phyloP scores from a whole-genome alignment of 1,140 invertebrate species.

The Apis cerana region DNA sequence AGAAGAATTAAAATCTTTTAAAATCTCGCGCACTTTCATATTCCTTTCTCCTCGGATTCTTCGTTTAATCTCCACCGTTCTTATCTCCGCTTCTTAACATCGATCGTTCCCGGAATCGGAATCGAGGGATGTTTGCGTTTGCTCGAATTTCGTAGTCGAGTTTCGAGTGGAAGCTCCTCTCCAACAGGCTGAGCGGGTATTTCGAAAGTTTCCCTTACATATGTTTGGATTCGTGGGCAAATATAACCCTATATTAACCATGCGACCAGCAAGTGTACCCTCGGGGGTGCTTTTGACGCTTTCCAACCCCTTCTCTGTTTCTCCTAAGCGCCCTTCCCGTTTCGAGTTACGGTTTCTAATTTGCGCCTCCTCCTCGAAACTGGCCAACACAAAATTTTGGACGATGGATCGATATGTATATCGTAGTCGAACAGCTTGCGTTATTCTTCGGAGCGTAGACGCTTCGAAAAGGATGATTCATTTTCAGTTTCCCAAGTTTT shows the following conservation, averaged over 20 bases:
- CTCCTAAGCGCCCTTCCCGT: not conserved
- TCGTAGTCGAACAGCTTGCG: too few species aligned
- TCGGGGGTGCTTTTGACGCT: constrained; percentile 20
- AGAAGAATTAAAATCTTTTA: too few species aligned
- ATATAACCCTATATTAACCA: constrained; percentile 35
- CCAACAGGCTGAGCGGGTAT: not conserved
- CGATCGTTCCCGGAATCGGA: not conserved
- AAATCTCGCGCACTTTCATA: too few species aligned
- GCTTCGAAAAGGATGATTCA: too few species aligned
- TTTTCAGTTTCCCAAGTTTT: too few species aligned
- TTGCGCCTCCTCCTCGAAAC: not conserved
- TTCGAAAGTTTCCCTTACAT: constrained; percentile 31
- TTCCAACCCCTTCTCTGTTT: not conserved
- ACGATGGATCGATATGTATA: too few species aligned
- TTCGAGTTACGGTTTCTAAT: constrained; percentile 18
- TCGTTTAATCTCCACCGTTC: too few species aligned
- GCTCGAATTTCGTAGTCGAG: constrained; percentile 31
- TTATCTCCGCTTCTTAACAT: too few species aligned
- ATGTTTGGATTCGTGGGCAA: constrained; percentile 33
- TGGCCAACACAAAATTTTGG: too few species aligned
- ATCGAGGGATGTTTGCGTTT: not conserved
- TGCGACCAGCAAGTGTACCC: not conserved
- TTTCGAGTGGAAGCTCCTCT: not conserved
- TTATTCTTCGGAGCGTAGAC: too few species aligned
- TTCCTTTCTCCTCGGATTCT: too few species aligned